These are phyloP conservation scores for Brachynemurus nebulosus DNA, from an alignment of 2,888 invertebrate genomes.

Conservation along the genomic window DNA sequence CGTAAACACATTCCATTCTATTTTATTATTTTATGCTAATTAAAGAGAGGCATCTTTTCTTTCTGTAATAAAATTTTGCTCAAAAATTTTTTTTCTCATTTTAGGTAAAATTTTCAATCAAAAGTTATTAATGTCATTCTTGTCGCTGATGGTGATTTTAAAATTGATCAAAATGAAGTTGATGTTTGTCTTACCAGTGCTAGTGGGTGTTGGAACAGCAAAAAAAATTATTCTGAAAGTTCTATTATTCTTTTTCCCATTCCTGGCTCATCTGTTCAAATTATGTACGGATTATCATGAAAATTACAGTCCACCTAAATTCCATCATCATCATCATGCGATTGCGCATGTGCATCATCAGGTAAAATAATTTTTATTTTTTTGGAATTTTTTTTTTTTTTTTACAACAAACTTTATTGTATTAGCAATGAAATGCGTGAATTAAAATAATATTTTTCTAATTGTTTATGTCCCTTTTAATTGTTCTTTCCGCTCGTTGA, in stretches of 20 bases:
- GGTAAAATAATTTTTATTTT: slow-evolving; percentile 23
- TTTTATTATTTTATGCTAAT: no score
- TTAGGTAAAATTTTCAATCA: slow-evolving; percentile 64
- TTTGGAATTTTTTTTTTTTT: no score
- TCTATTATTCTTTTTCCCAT: slow-evolving; percentile 68
- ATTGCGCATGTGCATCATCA: slow-evolving; percentile 65
- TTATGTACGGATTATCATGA: slow-evolving; percentile 71
- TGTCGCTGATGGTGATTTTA: slow-evolving; percentile 61
- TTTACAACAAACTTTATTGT: no score
- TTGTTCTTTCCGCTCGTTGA: no score
- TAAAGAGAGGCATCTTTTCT: no score
- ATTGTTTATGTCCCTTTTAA: no score
- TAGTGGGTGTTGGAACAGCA: slow-evolving; percentile 68
- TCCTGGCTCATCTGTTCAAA: slow-evolving; percentile 69
- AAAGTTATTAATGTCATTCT: slow-evolving; percentile 54
- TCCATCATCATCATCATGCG: slow-evolving; percentile 70
- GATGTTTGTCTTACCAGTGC: slow-evolving; percentile 61
- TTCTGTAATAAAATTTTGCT: no score
- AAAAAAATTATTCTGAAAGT: slow-evolving; percentile 73
- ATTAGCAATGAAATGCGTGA: no score
- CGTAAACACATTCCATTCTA: no score
- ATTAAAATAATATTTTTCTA: no score
- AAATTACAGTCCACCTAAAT: slow-evolving; percentile 56
- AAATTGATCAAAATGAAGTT: slow-evolving; percentile 69
- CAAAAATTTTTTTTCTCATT: slow-evolving; percentile 27